These are phyloP conservation scores for Cavia porcellus DNA, from an alignment of 2,113 vertebrate genomes.

Conservation along the genomic window DNA sequence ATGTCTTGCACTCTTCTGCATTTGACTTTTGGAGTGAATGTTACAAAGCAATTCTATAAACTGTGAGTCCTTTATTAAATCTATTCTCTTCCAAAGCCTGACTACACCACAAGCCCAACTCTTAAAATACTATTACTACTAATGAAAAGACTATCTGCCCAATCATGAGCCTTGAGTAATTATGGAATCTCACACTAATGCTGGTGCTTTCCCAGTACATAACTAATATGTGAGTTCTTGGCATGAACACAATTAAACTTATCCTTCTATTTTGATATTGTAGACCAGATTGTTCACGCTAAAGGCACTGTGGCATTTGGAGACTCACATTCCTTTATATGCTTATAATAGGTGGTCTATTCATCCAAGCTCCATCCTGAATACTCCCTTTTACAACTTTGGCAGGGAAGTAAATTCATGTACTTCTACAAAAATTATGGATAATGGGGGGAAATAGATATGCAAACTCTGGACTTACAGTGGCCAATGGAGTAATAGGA, in stretches of 20 bases:
- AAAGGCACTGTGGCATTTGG: background rate
- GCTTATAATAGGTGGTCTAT: slow-evolving; percentile 2
- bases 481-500: slow-evolving; percentile 65
- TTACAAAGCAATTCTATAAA: background rate
- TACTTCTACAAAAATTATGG: slow-evolving; percentile 70
- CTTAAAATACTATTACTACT: background rate
- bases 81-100: background rate
- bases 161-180: background rate
- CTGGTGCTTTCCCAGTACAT: background rate
- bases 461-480: slow-evolving; percentile 63
- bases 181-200: background rate
- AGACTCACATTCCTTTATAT: background rate
- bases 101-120: background rate
- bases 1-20: background rate
- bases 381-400: slow-evolving; percentile 37
- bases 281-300: background rate
- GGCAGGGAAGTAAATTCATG: slow-evolving; percentile 4
- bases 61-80: background rate
- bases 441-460: slow-evolving; percentile 78
- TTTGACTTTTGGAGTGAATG: background rate
- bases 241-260: background rate
- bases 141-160: background rate
- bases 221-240: background rate
- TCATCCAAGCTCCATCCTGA: background rate
- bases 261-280: background rate